phyloP scores from a whole-genome alignment of 2,113 vertebrate genomes.

The Melanostigma gelatinosum region DNA sequence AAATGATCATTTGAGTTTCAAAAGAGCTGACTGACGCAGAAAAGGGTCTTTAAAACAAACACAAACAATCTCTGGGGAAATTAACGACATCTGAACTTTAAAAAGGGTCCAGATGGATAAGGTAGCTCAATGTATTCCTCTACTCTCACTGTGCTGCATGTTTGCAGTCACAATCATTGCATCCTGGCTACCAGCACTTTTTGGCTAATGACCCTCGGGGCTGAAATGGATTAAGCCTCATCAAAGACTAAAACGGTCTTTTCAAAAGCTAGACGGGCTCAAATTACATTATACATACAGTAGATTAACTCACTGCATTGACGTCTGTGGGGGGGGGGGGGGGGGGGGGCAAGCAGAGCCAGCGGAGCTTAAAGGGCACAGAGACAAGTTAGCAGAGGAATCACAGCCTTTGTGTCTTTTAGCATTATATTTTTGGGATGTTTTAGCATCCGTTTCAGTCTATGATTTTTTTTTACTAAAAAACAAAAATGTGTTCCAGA shows the following conservation, averaged over 20 bases:
- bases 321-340: not conserved
- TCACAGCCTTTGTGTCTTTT: not conserved
- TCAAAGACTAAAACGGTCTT: conserved; percentile 38
- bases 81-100: conserved; percentile 12
- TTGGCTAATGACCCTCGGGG: conserved; percentile 11
- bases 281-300: conserved; percentile 16
- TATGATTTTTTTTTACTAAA: not conserved
- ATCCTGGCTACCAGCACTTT: not conserved
- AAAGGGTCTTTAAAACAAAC: not conserved
- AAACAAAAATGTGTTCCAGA: not conserved
- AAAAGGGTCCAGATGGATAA: not conserved
- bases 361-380: not conserved
- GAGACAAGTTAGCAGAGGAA: not conserved
- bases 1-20: conserved; percentile 14
- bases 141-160: not conserved
- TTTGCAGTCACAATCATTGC: not conserved
- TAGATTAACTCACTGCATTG: conserved; percentile 24
- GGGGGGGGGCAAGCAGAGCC: conserved; percentile 15
- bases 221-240: conserved; percentile 21
- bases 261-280: conserved; percentile 15
- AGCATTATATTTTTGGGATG: not conserved
- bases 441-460: conserved; percentile 15
- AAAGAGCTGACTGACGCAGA: conserved; percentile 20
- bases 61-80: not conserved
- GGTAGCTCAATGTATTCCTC: not conserved